Conservation (phyloP, 2,888 invertebrate genomes). For the Drosophila mayaguana region DNA sequence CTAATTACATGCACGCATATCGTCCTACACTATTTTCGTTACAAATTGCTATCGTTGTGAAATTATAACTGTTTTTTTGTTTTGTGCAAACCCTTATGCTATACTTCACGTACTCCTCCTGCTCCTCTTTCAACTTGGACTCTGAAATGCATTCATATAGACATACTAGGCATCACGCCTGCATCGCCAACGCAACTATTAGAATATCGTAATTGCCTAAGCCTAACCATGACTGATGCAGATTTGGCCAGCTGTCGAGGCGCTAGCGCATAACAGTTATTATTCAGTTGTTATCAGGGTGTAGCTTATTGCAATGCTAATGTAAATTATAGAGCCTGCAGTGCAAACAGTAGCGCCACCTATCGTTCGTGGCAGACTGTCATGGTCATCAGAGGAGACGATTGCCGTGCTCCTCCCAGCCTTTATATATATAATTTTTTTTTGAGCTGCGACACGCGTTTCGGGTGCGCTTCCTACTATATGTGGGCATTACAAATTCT, state of each 20-base stretch:
- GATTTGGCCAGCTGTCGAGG: constrained; percentile 41
- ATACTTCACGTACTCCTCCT: not conserved
- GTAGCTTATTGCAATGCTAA: constrained; percentile 26
- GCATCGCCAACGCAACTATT: not conserved
- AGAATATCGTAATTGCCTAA: constrained; percentile 96
- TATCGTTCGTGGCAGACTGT: constrained; percentile 50
- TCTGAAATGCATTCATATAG: not conserved
- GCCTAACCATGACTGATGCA: constrained; percentile 92
- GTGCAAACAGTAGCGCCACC: constrained; percentile 40
- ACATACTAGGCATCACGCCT: too few relatives aligned
- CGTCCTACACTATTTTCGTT: constrained; percentile 4
- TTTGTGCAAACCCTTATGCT: constrained; percentile 14
- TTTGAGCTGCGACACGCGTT: constrained; percentile 19
- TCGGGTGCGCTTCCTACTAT: constrained; percentile 16
- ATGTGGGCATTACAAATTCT: constrained; percentile 42
- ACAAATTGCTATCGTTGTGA: constrained; percentile 7
- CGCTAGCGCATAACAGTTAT: constrained; percentile 46
- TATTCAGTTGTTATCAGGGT: constrained; percentile 43
- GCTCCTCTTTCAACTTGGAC: not conserved
- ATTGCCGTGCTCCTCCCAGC: not conserved
- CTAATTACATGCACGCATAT: constrained; percentile 41
- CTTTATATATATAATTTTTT: not conserved
- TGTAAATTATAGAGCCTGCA: constrained; percentile 58
- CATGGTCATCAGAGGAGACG: not conserved
- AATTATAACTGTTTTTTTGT: not conserved